Evolutionary conservation across 2,797 vertebrate genomes (phyloP).

Genomic region (Molossus alvarezi): DNA sequence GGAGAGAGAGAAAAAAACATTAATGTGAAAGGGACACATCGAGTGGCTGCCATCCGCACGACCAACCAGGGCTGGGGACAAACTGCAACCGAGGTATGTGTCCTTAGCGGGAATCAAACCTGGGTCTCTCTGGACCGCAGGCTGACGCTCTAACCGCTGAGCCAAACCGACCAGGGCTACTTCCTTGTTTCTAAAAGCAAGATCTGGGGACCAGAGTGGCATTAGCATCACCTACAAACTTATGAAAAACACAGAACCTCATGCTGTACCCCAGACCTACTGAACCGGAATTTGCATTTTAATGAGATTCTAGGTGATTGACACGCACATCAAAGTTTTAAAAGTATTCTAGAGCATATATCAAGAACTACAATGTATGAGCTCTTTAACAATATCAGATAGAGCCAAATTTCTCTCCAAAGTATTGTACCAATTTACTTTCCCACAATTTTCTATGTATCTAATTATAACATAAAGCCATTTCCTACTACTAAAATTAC

Average conservation of each 20-base stretch:
- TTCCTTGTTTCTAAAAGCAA: conserved; percentile 35
- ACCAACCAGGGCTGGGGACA: too few species aligned
- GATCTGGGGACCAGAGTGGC: neutral
- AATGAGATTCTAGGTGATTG: neutral
- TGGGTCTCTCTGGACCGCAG: too few species aligned
- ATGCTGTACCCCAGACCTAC: neutral
- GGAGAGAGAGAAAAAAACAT: too few species aligned
- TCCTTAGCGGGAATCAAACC: too few species aligned
- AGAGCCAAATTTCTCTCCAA: neutral
- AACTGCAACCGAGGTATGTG: too few species aligned
- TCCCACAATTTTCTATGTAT: neutral
- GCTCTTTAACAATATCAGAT: neutral
- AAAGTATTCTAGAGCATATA: neutral
- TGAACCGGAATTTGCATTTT: neutral
- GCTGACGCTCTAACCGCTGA: too few species aligned
- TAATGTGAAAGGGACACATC: too few species aligned
- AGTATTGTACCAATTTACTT: neutral
- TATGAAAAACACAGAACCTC: neutral
- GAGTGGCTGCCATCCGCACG: too few species aligned
- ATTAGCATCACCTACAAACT: neutral
- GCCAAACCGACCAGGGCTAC: too few species aligned
- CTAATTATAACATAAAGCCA: neutral
- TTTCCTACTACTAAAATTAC: neutral
- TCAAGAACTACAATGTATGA: neutral
- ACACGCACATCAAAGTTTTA: neutral